Evolutionary conservation across 1,140 invertebrate genomes (phyloP).

Genomic region (Conus betulinus): DNA sequence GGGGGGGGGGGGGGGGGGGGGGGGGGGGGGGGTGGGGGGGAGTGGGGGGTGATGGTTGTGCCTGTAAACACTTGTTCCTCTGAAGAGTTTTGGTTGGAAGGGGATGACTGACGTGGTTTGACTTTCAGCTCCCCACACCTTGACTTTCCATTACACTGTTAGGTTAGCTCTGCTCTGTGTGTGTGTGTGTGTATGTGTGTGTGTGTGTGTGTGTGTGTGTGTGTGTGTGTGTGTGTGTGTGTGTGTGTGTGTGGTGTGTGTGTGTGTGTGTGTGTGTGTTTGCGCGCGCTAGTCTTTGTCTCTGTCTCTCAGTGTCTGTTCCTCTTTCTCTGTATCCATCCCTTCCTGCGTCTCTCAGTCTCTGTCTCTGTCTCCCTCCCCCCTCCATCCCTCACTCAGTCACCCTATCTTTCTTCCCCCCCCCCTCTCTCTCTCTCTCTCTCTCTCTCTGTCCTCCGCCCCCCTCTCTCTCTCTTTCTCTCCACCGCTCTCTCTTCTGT

Average conservation of each 20-base stretch:
- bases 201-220: background rate
- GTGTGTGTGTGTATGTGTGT: background rate
- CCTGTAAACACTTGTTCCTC: no score
- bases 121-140: no score
- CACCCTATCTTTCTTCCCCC: conserved; percentile 22
- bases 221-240: background rate
- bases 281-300: background rate
- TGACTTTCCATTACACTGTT: no score
- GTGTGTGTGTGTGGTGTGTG: background rate
- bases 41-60: no score
- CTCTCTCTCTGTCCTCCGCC: conserved; percentile 10
- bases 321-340: background rate
- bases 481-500: background rate
- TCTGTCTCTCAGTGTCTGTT: background rate
- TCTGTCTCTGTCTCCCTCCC: conserved; percentile 19
- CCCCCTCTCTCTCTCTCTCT: background rate
- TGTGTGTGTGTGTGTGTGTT: no score
- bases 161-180: background rate
- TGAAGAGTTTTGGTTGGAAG: no score
- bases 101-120: no score
- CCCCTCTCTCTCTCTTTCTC: conserved; percentile 1
- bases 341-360: background rate
- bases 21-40: no score
- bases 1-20: no score
- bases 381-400: no score